A percentile compares a stretch with the other conserved stretches of the same genome.
Conservation (phyloP, 1,140 invertebrate species). For the Drosophila parabipectinata region DNA sequence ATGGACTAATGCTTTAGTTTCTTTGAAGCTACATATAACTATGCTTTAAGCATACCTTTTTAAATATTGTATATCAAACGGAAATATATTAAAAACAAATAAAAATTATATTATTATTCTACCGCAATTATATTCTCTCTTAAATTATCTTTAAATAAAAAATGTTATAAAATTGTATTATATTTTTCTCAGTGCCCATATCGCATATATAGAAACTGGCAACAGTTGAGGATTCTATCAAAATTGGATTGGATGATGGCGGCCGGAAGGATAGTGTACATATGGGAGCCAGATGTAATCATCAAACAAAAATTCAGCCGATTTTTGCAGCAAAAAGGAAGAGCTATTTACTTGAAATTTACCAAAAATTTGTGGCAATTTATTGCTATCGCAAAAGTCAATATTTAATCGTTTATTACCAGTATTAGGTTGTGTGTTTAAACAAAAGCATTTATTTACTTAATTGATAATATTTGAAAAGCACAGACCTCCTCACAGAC, state of each 20-base stretch:
- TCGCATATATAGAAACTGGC: background rate
- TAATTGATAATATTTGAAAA: background rate
- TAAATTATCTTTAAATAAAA: too few species aligned
- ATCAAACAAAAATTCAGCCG: slow-evolving; percentile 28
- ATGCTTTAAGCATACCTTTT: too few species aligned
- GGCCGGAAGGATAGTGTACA: slow-evolving; percentile 11
- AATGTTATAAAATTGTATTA: background rate
- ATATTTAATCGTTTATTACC: background rate
- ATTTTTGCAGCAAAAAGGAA: slow-evolving; percentile 13
- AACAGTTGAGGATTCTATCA: slow-evolving; percentile 5
- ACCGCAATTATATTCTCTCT: too few species aligned
- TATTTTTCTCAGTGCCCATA: background rate
- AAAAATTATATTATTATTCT: too few species aligned
- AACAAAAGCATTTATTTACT: background rate
- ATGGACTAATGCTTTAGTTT: too few species aligned
- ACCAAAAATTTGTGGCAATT: too few species aligned
- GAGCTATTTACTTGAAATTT: too few species aligned
- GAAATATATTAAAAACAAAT: too few species aligned
- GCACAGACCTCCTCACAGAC: background rate
- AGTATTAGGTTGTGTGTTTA: background rate
- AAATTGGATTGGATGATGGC: background rate
- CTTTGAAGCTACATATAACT: too few species aligned
- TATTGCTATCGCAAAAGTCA: background rate
- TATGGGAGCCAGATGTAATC: slow-evolving; percentile 24
- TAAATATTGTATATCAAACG: too few species aligned